These are phyloP conservation scores for Lobophora halterata DNA, from an alignment of 2,888 invertebrate genomes.

Conservation along the genomic window DNA sequence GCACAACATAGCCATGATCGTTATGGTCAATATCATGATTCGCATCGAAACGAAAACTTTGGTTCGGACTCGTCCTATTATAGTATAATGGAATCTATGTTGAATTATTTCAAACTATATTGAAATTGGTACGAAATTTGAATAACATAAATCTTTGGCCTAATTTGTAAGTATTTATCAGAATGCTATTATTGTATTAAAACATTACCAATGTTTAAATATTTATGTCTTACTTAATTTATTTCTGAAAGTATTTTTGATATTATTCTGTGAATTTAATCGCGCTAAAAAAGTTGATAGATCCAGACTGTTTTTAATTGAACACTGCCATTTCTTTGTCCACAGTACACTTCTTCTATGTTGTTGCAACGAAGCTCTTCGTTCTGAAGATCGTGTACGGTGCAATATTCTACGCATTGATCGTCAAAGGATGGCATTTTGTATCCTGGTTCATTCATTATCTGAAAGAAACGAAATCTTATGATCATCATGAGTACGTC, in stretches of 20 bases:
- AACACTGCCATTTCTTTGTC: constrained; percentile 49
- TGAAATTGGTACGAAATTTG: constrained; percentile 32
- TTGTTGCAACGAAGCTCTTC: constrained; percentile 63
- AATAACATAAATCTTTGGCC: too few species aligned
- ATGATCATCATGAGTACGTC: constrained; percentile 49
- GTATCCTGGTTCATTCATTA: constrained; percentile 65
- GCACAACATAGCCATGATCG: constrained; percentile 3
- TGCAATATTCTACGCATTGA: constrained; percentile 54
- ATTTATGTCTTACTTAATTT: too few species aligned
- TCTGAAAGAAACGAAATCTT: constrained; percentile 55
- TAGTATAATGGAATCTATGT: constrained; percentile 14
- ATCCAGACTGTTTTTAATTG: too few species aligned
- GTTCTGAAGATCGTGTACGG: constrained; percentile 66
- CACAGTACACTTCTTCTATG: constrained; percentile 71
- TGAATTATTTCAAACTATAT: constrained; percentile 23
- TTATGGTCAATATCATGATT: constrained; percentile 1
- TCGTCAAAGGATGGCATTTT: constrained; percentile 65
- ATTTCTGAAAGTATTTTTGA: too few species aligned
- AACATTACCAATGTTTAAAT: too few species aligned
- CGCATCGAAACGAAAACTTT: constrained; percentile 4
- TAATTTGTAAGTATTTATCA: too few species aligned
- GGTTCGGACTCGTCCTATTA: constrained; percentile 6
- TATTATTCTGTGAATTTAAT: not conserved
- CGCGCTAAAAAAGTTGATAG: too few species aligned
- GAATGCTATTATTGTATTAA: too few species aligned